Evolutionary conservation across 2,888 invertebrate species (phyloP), one percentile per base, ranked within the genome.

Genomic region (Nomada ferruginata): DNA sequence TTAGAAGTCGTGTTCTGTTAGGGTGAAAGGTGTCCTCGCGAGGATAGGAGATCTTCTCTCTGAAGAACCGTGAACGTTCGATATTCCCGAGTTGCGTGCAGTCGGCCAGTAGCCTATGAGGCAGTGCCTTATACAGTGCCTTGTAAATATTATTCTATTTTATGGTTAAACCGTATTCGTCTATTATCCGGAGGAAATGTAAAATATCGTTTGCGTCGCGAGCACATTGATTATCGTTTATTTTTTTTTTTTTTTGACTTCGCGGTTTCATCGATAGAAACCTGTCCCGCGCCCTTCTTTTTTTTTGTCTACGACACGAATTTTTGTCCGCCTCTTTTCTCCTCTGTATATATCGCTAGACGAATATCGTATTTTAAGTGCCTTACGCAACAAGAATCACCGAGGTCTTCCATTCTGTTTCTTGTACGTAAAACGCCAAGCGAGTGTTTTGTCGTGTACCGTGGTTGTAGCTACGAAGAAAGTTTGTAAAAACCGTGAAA

Each of bases 311-410:
- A n/a, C 13, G 26, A 15, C 11, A 15, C 42, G 20, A 61, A 29
- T 61, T 75, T 50, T 68, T 77, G 81, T 71, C 68, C 18, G 9
- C 13, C 26, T 78, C 36, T 5, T 42, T 11, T 52, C 10, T 23
- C 61, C 23, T 26, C 69, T 89, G 89, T 90, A 88, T 66, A 89
- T 90, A 89, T 76, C 70, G 85, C 80, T 88, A 89, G 65, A 79
- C 50, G 68, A 65, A 83, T 84, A 79, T 72, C 82, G 79, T 88
- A 90, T 85, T 91, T 91, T 93, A 93, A 93, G 93, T 93, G 93
- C 93, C 93, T 93, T 93, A 92, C 89, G 91, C 93, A 93, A 93
- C 93, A 93, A 93, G 92, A 93, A 93, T 93, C 93, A 93, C 92
- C 91, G 89, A 91, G 87, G 93, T 93, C 93, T 93, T 93, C 93